A percentile compares a stretch with the other conserved stretches of the same genome.
phyloP scores from a whole-genome alignment of 2,113 vertebrate genomes.

The Dasyurus viverrinus region DNA sequence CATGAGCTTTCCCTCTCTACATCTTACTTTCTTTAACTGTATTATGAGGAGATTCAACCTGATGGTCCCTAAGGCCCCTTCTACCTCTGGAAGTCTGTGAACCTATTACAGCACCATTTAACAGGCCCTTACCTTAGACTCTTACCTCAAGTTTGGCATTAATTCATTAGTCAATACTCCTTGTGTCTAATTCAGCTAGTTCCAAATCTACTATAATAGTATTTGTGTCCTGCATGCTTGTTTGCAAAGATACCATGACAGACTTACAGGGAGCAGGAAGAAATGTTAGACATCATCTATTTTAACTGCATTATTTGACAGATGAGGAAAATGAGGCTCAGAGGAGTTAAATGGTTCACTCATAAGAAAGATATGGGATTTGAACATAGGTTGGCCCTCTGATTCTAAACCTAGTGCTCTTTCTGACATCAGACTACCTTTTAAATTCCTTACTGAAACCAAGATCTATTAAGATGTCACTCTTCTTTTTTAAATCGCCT shows the following conservation, averaged over 20 bases:
- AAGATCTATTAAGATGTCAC: slow-evolving; percentile 7
- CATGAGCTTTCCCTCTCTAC: neutral
- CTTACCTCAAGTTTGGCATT: neutral
- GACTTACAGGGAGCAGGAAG: neutral
- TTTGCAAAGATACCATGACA: slow-evolving; percentile 25
- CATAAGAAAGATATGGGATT: neutral
- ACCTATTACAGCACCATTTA: neutral
- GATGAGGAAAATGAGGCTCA: neutral
- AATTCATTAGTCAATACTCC: slow-evolving; percentile 9
- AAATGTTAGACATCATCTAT: neutral
- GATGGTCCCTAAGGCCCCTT: neutral
- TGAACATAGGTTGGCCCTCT: neutral
- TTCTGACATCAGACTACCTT: neutral
- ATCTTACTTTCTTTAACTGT: neutral
- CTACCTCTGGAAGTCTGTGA: neutral
- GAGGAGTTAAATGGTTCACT: neutral
- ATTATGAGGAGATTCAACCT: neutral
- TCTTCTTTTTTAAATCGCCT: slow-evolving; percentile 20
- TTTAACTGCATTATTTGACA: neutral
- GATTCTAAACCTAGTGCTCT: neutral
- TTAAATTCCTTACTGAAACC: slow-evolving; percentile 25
- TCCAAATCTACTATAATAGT: neutral
- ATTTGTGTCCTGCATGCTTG: slow-evolving; percentile 8
- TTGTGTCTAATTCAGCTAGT: slow-evolving; percentile 17
- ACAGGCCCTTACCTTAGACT: neutral